These are phyloP conservation scores for Sinotaia quadrata DNA, from an alignment of 2,888 invertebrate genomes.

Conservation along the genomic window DNA sequence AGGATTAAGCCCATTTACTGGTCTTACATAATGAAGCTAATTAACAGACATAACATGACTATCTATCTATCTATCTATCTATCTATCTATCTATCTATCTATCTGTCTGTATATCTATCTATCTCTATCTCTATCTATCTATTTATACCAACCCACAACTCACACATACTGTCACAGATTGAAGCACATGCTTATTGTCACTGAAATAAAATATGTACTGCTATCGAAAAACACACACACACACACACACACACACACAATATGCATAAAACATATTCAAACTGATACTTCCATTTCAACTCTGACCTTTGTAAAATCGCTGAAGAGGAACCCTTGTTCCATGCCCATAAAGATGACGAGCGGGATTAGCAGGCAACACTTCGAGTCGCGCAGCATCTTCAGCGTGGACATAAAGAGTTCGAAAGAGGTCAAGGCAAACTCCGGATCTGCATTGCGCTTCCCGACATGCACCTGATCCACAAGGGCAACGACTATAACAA, in stretches of 20 bases:
- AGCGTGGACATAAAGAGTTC: constrained; percentile 61
- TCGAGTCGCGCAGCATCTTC: constrained; percentile 62
- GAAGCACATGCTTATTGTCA: not conserved
- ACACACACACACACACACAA: constrained; percentile 12
- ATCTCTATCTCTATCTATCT: too few species aligned
- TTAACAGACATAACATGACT: too few species aligned
- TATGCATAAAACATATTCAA: not conserved
- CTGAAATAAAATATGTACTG: not conserved
- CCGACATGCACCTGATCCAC: constrained; percentile 57
- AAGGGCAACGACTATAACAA: constrained; percentile 56
- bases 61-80: too few species aligned
- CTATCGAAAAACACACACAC: not conserved
- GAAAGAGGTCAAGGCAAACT: constrained; percentile 49
- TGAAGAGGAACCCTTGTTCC: constrained; percentile 68
- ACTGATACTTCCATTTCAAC: not conserved
- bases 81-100: too few species aligned
- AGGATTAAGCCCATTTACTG: too few species aligned
- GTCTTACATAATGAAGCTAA: too few species aligned
- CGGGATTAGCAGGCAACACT: constrained; percentile 64
- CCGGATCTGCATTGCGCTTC: constrained; percentile 44
- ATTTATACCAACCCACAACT: too few species aligned
- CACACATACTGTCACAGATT: too few species aligned
- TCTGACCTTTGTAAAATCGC: constrained; percentile 69
- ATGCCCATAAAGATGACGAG: constrained; percentile 66
- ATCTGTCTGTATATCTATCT: too few species aligned